Base-by-base conservation (phyloP, 2,888 invertebrate species). In the Nemotelus pantherinus region DNA sequence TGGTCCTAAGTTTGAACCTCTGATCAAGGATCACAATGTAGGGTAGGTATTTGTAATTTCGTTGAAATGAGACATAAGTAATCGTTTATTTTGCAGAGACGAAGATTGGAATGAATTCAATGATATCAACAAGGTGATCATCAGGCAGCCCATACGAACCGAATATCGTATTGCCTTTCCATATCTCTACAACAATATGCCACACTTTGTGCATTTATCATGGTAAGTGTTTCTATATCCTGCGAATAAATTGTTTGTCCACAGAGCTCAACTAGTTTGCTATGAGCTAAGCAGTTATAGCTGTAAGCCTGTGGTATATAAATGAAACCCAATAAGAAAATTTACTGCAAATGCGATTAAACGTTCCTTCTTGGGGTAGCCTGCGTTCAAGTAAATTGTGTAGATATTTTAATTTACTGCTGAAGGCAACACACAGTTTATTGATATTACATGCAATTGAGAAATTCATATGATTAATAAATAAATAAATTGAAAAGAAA, bases 51-150 rank as follows among this genome's bases (percentile, higher is more conserved):
- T 63, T 41, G 3, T 43, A 63, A 58, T 6, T n/a, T 9, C n/a
- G 41, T 68, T 68, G 65, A 65, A 45, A 2, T 63, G 7, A 45
- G 41, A 3, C 63, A 44, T 47, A 10, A 64, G 50, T 47, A 10
- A 6, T 76, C 77, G 50, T 58, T 76, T 50, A 71, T 63, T 79
- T 68, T 88, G 41, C 83, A 94, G 96, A 2, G 99, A 99, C 89
- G 99, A 99, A 88, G 99, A 99, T 87, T 99, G 99, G 99, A 99
- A 99, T 88, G 99, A 99, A 88, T 99, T 99, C 85, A 99, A 99
- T 89, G 99, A 99, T 85, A 99, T 99, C 82, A 99, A 99, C 87
- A 99, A 99, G 89, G 99, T 99, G 83, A 99, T 99, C 81, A 99
- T 99, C 82, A 90, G 99, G 6, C 99, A 99, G 85, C 99, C 99